Evolutionary conservation across 2,888 invertebrate species (phyloP), one percentile per base, ranked within the genome.

Genomic region (Heliconius charithonia): DNA sequence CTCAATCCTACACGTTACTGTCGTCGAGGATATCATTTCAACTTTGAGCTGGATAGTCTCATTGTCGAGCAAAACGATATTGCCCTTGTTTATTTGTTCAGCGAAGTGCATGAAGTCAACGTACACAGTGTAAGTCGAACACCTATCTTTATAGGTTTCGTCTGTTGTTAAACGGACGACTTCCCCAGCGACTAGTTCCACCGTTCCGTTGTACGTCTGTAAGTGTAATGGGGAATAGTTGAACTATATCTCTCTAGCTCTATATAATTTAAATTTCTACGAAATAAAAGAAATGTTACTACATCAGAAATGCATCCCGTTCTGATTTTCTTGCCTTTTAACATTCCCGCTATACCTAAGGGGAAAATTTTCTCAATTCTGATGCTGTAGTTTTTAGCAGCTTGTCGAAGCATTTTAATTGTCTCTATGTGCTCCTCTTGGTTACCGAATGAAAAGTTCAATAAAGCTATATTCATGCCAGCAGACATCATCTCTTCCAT

Each of bases 241-340:
- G 45, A 74, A 65, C 27, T 74, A 45, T 72, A 72, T 59, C n/a
- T 37, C 37, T 37, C 10, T 37, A 37, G 10, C 10, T 37, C 37
- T 10, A 37, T 37, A 37, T 37, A 37, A 10, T 37, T 37, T 37
- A 37, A 10, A 10, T 37, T n/a, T 22, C 7, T 7, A 56, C 3
- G 22, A 56, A n/a, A 32, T 6, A 65, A 12, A 25, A 72, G 7
- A n/a, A 16, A 32, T 9, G n/a, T 41, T 0, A 10, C 89, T 94
- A 98, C 98, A 75, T 97, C 97, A 88, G 97, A 96, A 82, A 98
- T 95, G 29, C 96, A 94, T 56, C 98, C 98, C 32, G 98, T 99
- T 84, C 98, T 96, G 83, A 99, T 98, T 91, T 98, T 98, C 1
- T 97, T 97, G 4, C 98, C 98, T 85, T 97, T 97, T 0, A 99